Percentiles rank a stretch among this genome's conserved stretches.
phyloP scores from a whole-genome alignment of 2,797 vertebrate species.

The Phoebastria nigripes region DNA sequence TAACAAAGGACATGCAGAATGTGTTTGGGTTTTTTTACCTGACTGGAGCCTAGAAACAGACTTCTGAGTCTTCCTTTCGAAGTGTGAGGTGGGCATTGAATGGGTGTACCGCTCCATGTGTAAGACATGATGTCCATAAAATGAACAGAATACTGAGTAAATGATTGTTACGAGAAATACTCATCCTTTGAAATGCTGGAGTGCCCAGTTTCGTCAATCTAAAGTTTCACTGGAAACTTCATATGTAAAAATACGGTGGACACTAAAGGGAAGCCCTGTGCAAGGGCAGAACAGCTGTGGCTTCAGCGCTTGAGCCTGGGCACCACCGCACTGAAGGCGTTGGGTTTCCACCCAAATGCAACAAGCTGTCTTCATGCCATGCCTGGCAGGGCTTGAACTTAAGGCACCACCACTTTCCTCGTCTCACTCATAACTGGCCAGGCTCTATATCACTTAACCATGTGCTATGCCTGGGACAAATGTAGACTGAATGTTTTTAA shows the following conservation, averaged over 20 bases:
- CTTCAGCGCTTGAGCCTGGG: not conserved
- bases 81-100: not conserved
- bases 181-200: not conserved
- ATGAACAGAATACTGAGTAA: not conserved
- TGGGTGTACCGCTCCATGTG: not conserved
- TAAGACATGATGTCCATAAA: not conserved
- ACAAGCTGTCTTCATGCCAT: not conserved
- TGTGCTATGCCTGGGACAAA: not conserved
- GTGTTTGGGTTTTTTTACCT: not conserved
- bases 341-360: not conserved
- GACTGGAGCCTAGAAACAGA: not conserved
- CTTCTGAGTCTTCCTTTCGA: not conserved
- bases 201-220: not conserved
- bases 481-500: not conserved
- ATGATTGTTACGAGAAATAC: not conserved
- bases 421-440: not conserved
- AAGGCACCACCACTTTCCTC: not conserved
- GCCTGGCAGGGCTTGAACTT: not conserved
- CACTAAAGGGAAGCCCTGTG: not conserved
- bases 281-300: not conserved
- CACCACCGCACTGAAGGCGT: accelerated
- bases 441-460: not conserved
- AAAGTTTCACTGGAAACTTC: not conserved
- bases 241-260: not conserved
- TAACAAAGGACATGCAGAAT: not conserved